Evolutionary conservation across 2,113 vertebrate species (phyloP).

Genomic region (Brachyistius frenatus): DNA sequence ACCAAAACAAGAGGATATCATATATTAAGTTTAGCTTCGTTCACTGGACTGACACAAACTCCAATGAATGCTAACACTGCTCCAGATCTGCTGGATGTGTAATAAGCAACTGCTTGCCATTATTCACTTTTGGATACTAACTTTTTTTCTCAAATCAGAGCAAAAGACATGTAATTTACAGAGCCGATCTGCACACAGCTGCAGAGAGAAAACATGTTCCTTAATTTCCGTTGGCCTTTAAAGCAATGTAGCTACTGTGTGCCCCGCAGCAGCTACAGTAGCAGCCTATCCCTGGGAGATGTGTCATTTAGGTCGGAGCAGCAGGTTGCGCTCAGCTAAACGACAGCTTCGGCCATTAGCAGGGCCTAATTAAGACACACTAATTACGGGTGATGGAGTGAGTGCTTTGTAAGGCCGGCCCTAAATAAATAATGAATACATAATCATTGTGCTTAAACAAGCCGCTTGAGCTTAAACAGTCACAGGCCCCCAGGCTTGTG

Average conservation of each 20-base stretch:
- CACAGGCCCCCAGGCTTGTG: conserved; percentile 63
- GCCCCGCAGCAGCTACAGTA: conserved; percentile 43
- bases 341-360: conserved; percentile 77
- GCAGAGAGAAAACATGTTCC: background rate
- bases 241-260: conserved; percentile 3
- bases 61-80: background rate
- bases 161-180: background rate
- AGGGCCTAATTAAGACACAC: conserved; percentile 75
- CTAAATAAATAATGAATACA: conserved; percentile 84
- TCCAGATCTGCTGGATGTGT: background rate
- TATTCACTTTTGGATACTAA: no score
- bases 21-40: no score
- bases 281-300: conserved; percentile 61
- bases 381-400: conserved; percentile 84
- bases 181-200: background rate
- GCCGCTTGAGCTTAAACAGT: conserved; percentile 73
- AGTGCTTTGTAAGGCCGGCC: conserved; percentile 65
- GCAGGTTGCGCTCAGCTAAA: conserved; percentile 71
- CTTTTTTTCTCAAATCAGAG: no score
- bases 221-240: conserved; percentile 25
- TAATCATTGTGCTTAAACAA: conserved; percentile 79
- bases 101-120: background rate
- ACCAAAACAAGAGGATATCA: no score
- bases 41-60: background rate
- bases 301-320: conserved; percentile 71